Evolutionary conservation across 2,888 invertebrate species (phyloP).

Genomic region (Tethea ocularis): DNA sequence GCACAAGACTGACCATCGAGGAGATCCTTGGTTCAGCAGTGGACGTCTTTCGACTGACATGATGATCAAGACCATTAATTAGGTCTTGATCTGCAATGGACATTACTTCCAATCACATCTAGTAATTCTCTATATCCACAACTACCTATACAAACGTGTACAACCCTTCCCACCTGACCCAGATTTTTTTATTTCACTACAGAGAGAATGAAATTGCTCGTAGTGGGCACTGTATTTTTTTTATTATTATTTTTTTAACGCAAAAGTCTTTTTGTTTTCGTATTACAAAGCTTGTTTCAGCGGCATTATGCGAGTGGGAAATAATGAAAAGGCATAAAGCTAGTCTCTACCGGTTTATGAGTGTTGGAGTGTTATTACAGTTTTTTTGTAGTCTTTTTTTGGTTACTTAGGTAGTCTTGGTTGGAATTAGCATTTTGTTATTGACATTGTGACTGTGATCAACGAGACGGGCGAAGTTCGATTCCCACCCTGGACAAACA

Average conservation of each 20-base stretch:
- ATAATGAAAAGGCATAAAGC: slow-evolving; percentile 24
- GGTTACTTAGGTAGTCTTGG: neutral
- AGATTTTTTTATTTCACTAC: slow-evolving; percentile 78
- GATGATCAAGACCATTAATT: too few species aligned
- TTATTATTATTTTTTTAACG: slow-evolving; percentile 52
- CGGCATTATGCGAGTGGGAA: slow-evolving; percentile 28
- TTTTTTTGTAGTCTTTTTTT: neutral
- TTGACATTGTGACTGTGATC: too few species aligned
- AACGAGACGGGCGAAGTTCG: too few species aligned
- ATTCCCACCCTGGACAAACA: too few species aligned
- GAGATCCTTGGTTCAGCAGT: too few species aligned
- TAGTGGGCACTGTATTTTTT: slow-evolving; percentile 52
- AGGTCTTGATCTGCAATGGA: too few species aligned
- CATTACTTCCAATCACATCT: slow-evolving; percentile 42
- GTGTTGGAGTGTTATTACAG: neutral
- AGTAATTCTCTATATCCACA: slow-evolving; percentile 31
- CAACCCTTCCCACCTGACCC: slow-evolving; percentile 65
- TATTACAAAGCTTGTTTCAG: slow-evolving; percentile 45
- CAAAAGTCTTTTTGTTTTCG: slow-evolving; percentile 62
- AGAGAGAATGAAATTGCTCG: slow-evolving; percentile 77
- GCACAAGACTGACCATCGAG: too few species aligned
- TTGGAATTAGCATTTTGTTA: neutral
- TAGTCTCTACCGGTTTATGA: neutral
- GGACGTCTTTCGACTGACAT: too few species aligned
- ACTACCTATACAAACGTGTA: slow-evolving; percentile 49